phyloP scores from a whole-genome alignment of 2,888 invertebrate genomes.

The Imbricaverruca yamaguchii region DNA sequence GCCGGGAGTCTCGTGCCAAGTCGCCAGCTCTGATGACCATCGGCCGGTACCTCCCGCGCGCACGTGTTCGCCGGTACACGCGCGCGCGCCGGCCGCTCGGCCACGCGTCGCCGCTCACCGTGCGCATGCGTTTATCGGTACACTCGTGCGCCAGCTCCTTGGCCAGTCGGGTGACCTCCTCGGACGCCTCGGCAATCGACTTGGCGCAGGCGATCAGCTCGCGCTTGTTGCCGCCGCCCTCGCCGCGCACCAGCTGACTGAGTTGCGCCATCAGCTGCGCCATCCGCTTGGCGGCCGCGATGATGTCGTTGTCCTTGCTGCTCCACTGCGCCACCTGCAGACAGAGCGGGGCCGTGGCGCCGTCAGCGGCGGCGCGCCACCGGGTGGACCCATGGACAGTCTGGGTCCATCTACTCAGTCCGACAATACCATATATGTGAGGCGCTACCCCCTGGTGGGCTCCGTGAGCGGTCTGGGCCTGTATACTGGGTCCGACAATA shows the following conservation, averaged over 20 bases:
- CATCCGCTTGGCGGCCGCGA: conserved; percentile 98
- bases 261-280: conserved; percentile 94
- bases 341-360: too few species aligned
- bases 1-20: too few species aligned
- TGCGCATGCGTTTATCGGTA: conserved; percentile 96
- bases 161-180: conserved; percentile 94
- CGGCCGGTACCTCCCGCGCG: too few species aligned
- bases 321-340: conserved; percentile 69
- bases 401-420: neutral
- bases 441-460: too few species aligned
- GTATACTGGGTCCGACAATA: neutral
- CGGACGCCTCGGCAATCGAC: conserved; percentile 96
- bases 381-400: conserved; percentile 40
- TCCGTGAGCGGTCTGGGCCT: too few species aligned
- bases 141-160: conserved; percentile 96
- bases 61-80: too few species aligned
- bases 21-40: too few species aligned
- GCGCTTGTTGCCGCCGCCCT: conserved; percentile 73
- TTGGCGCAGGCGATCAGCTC: conserved; percentile 98
- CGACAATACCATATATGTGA: too few species aligned
- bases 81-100: too few species aligned
- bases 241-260: conserved; percentile 89
- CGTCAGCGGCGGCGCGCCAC: too few species aligned
- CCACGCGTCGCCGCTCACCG: conserved; percentile 49
- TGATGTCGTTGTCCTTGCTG: conserved; percentile 97